Conservation (phyloP, 2,797 vertebrate species). For the Paedocypris micromegethes region DNA sequence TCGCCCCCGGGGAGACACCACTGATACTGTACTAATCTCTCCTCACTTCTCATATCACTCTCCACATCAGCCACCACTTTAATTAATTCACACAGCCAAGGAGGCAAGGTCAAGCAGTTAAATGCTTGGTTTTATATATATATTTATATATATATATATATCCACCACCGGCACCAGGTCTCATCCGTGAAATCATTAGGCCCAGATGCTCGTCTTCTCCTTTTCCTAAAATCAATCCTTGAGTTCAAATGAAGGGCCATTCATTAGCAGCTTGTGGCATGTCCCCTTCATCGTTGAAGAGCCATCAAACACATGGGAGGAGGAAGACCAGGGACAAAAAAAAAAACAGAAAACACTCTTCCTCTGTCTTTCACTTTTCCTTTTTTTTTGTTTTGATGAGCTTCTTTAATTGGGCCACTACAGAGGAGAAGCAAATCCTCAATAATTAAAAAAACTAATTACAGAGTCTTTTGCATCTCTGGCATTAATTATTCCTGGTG, state of each 20-base stretch:
- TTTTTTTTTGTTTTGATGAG: conserved; percentile 65
- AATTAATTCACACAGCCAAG: conserved; percentile 46
- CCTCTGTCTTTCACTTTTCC: conserved; percentile 55
- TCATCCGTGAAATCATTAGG: conserved; percentile 25
- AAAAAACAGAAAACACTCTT: conserved; percentile 42
- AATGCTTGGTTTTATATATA: conserved; percentile 14
- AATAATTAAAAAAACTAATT: conserved; percentile 82
- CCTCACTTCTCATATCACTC: conserved; percentile 38
- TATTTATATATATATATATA: neutral
- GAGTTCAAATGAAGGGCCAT: conserved; percentile 35
- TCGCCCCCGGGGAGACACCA: conserved; percentile 34
- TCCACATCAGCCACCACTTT: conserved; percentile 38
- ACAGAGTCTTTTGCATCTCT: conserved; percentile 73
- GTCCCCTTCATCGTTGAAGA: conserved; percentile 56
- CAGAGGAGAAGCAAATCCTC: conserved; percentile 71
- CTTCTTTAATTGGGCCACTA: conserved; percentile 72
- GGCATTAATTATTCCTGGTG: conserved; percentile 68
- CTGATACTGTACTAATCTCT: conserved; percentile 42
- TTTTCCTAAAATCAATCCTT: conserved; percentile 13
- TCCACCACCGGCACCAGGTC: neutral
- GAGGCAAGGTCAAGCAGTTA: conserved; percentile 38
- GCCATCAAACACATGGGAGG: conserved; percentile 52
- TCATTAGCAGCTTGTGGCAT: conserved; percentile 57
- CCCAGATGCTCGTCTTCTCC: conserved; percentile 14
- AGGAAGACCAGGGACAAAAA: conserved; percentile 55